These are phyloP conservation scores for Hirtodrosophila cameraria DNA, from an alignment of 2,888 invertebrate species.

Conservation along the genomic window DNA sequence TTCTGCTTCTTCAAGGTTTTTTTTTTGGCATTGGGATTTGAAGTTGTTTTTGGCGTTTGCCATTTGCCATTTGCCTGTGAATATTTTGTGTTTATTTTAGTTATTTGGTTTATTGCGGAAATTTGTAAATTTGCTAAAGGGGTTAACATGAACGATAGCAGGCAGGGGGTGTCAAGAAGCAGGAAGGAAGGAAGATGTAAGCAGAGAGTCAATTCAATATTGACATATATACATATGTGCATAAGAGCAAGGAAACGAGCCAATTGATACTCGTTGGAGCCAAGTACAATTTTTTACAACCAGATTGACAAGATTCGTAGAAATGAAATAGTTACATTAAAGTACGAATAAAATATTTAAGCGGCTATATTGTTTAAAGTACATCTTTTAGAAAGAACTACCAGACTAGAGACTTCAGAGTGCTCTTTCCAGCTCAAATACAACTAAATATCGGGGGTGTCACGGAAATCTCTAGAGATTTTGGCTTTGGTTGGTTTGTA, in stretches of 20 bases:
- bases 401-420: no score
- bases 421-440: no score
- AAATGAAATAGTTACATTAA: no score
- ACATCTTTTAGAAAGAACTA: no score
- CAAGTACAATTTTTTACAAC: background rate
- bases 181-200: background rate
- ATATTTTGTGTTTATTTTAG: slow-evolving; percentile 70
- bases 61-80: slow-evolving; percentile 50
- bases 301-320: no score
- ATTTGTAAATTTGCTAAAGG: slow-evolving; percentile 74
- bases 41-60: slow-evolving; percentile 47
- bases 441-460: no score
- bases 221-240: slow-evolving; percentile 26
- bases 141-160: slow-evolving; percentile 42
- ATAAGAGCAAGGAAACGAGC: background rate
- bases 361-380: no score
- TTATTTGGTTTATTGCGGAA: slow-evolving; percentile 77
- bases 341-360: no score
- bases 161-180: background rate
- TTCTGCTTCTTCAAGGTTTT: slow-evolving; percentile 28
- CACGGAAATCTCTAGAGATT: no score
- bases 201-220: slow-evolving; percentile 33
- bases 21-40: slow-evolving; percentile 55
- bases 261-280: slow-evolving; percentile 1
- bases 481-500: no score